Percentiles rank a stretch among this genome's conserved stretches.
Evolutionary conservation across 2,888 invertebrate genomes (phyloP).

Genomic region (Piscicola geometra): DNA sequence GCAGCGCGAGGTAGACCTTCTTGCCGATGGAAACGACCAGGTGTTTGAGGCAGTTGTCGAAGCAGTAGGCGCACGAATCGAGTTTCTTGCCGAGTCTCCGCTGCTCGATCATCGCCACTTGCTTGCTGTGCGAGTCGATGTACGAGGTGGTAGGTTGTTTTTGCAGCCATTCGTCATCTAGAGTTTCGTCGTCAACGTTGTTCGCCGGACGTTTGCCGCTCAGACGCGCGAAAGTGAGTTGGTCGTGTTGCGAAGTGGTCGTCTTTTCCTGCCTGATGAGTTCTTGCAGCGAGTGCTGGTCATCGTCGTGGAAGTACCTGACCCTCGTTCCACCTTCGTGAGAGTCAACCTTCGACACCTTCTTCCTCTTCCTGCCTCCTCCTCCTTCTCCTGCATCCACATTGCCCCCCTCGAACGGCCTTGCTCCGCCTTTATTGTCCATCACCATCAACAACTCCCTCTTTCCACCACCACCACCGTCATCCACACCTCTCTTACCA

Average conservation of each 20-base stretch:
- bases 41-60: slow-evolving; percentile 78
- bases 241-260: neutral
- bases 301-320: slow-evolving; percentile 82
- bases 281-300: slow-evolving; percentile 75
- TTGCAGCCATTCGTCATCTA: neutral
- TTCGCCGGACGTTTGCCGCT: neutral
- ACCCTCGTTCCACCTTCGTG: slow-evolving; percentile 63
- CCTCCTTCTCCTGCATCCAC: neutral
- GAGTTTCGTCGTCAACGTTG: neutral
- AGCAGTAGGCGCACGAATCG: slow-evolving; percentile 75
- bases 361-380: slow-evolving; percentile 21
- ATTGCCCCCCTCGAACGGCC: slow-evolving; percentile 19
- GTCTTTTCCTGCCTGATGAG: slow-evolving; percentile 60
- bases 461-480: slow-evolving; percentile 38
- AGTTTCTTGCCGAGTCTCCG: slow-evolving; percentile 64
- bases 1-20: slow-evolving; percentile 72
- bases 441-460: slow-evolving; percentile 33
- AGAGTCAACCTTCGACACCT: slow-evolving; percentile 61
- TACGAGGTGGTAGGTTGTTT: neutral
- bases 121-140: neutral
- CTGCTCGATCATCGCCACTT: slow-evolving; percentile 61
- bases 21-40: slow-evolving; percentile 42
- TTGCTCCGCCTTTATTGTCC: slow-evolving; percentile 4
- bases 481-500: slow-evolving; percentile 53
- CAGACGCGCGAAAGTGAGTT: neutral